A percentile compares a stretch with the other conserved stretches of the same genome.
Conservation (phyloP, 1,140 invertebrate species). For the Thereuonema tuberculata region DNA sequence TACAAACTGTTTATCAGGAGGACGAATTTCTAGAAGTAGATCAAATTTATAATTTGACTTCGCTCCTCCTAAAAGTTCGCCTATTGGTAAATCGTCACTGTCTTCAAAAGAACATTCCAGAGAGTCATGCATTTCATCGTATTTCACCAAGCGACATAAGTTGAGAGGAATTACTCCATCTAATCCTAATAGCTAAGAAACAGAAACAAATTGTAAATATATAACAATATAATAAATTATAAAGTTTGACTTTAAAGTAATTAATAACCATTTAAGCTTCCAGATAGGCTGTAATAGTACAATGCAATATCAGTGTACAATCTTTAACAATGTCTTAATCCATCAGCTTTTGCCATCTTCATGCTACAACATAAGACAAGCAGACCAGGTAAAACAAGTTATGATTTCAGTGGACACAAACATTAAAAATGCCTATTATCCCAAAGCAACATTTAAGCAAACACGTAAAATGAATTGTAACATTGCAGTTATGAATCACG, state of each 20-base stretch:
- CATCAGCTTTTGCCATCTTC: too few relatives aligned
- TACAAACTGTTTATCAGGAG: constrained; percentile 47
- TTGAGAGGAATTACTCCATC: constrained; percentile 42
- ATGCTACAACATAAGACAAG: too few relatives aligned
- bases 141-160: constrained; percentile 57
- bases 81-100: constrained; percentile 39
- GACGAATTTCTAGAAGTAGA: constrained; percentile 51
- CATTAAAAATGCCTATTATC: too few relatives aligned
- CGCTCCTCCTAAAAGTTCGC: constrained; percentile 35
- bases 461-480: too few relatives aligned
- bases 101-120: constrained; percentile 57
- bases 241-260: not conserved
- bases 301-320: not conserved
- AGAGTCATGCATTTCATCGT: constrained; percentile 47
- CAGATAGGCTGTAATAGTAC: not conserved
- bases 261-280: not conserved
- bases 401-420: too few relatives aligned
- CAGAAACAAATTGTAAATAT: too few relatives aligned
- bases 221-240: not conserved
- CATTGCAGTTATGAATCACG: too few relatives aligned
- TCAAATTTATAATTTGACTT: constrained; percentile 39
- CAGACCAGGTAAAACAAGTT: too few relatives aligned
- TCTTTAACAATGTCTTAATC: too few relatives aligned
- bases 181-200: constrained; percentile 40
- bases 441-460: too few relatives aligned